Evolutionary conservation across 2,888 invertebrate genomes (phyloP), one percentile per base, ranked within the genome.

Genomic region (Cryptus viduatorius): DNA sequence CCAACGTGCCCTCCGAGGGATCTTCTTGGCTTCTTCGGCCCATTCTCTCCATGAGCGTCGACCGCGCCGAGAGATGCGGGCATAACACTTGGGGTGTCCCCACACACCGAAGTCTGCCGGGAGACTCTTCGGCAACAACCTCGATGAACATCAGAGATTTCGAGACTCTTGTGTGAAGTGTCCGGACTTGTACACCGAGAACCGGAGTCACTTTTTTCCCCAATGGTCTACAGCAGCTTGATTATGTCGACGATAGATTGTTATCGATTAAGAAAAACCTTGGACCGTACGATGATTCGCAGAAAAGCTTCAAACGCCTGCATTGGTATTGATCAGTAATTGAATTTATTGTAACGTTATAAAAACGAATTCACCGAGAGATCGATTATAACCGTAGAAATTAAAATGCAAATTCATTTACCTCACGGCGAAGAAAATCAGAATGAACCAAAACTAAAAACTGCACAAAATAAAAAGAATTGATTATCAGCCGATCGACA

Each of bases 91-190:
- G 78, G 75, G 79, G 65, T 84, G 79, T 77, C 78, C 77, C 75
- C 48, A 42, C 73, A 59, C 73, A 78, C 81, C 81, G 78, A 81
- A 71, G 82, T 72, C 77, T 67, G 19, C 59, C 56, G 56, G 37
- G 37, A 37, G 72, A 37, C 53, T 72, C 64, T 69, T 64, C 24
- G 61, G 64, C 77, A 46, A 71, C 56, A 48, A 69, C 29, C 71
- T 76, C 67, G 84, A 85, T 86, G 85, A 86, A 87, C 83, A 84
- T 76, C 76, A 65, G 19, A 82, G 82, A 84, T 85, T 84, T 84
- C 82, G 82, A 81, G 69, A 64, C 77, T 65, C 79, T 72, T 72
- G 67, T 78, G 78, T 48, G 73, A 84, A 78, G 84, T 82, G 79
- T 81, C 81, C 65, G 79, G n/a, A 5, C 24, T 14, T 29, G 14